Evolutionary conservation across 2,797 vertebrate genomes (phyloP).

Genomic region (Menidia menidia): DNA sequence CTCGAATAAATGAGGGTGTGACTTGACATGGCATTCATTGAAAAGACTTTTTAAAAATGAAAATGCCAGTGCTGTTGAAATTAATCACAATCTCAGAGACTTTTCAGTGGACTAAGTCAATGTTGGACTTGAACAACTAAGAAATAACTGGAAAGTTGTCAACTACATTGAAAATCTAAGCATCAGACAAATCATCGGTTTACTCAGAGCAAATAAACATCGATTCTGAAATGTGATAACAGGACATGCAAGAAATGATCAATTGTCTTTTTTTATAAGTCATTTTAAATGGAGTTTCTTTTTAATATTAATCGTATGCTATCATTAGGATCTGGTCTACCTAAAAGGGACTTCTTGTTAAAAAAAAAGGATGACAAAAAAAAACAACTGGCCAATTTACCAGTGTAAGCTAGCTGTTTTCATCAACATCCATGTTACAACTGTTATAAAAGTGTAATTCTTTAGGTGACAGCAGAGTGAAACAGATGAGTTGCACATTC

Average conservation of each 20-base stretch:
- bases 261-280: constrained; percentile 23
- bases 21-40: constrained; percentile 49
- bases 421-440: constrained; percentile 33
- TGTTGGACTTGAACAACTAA: constrained; percentile 34
- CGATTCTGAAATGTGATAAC: constrained; percentile 68
- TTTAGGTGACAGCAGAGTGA: constrained; percentile 38
- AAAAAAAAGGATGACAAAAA: no score
- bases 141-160: constrained; percentile 35
- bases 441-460: constrained; percentile 26
- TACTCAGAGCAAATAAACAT: constrained; percentile 59
- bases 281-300: constrained; percentile 55
- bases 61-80: constrained; percentile 45
- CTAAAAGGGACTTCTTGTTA: constrained; percentile 57
- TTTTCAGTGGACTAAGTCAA: constrained; percentile 41
- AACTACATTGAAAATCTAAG: constrained; percentile 33
- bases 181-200: constrained; percentile 57
- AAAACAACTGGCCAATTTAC: constrained; percentile 39
- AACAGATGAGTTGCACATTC: constrained; percentile 37
- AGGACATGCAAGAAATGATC: constrained; percentile 58
- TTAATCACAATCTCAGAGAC: constrained; percentile 47
- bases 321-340: constrained; percentile 54
- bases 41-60: constrained; percentile 46
- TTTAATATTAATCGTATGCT: constrained; percentile 49
- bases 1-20: constrained; percentile 45
- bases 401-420: constrained; percentile 69